Conservation (phyloP, 2,113 vertebrate species). For the Turnix velox region DNA sequence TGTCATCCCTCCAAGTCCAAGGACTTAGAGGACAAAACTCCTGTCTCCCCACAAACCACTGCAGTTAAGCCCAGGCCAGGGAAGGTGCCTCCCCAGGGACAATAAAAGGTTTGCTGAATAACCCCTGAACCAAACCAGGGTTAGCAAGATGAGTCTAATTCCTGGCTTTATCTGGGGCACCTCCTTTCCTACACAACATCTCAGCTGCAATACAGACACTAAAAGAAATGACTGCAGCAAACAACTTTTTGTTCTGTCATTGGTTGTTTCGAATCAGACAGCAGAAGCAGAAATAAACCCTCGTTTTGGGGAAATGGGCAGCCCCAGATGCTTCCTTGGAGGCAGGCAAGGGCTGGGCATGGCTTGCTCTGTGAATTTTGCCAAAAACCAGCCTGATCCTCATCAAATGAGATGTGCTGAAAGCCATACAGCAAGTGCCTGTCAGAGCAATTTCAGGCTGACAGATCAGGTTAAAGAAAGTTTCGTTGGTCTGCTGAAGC, state of each 20-base stretch:
- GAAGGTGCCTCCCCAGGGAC: not conserved
- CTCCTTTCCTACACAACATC: not conserved
- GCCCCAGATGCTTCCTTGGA: not conserved
- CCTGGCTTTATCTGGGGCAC: not conserved
- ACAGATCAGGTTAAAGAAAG: not conserved
- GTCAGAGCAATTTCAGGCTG: not conserved
- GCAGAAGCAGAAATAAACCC: not conserved
- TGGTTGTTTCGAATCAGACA: not conserved
- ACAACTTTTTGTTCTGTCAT: not conserved
- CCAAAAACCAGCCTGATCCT: not conserved
- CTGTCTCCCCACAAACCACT: accelerated
- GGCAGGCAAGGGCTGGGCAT: not conserved
- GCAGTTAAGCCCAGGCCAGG: not conserved
- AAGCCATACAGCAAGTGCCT: not conserved
- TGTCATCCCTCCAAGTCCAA: not conserved
- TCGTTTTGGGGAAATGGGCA: not conserved
- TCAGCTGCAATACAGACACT: not conserved
- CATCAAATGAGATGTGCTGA: not conserved
- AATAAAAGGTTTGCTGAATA: not conserved
- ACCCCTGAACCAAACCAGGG: not conserved
- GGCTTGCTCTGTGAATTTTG: not conserved
- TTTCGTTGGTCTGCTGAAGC: not conserved
- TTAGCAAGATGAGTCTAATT: not conserved
- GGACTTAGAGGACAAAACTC: not conserved
- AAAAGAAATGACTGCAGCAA: not conserved